phyloP scores from a whole-genome alignment of 2,113 vertebrate genomes.

The human region GRCh38 chr1:94371501-94372000 shows the following conservation, averaged over 20 bases:
- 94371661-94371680: neutral
- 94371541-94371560: neutral
- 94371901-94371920: too few species aligned
- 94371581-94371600: neutral
- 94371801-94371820: too few species aligned
- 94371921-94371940: too few species aligned
- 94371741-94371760: neutral
- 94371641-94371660: neutral
- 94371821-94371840: too few species aligned
- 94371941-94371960: too few species aligned
- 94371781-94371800: too few species aligned
- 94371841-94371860: too few species aligned
- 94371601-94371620: neutral
- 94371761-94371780: too few species aligned
- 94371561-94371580: neutral
- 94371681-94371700: neutral
- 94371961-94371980: too few species aligned
- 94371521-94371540: neutral
- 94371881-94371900: too few species aligned
- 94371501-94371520: neutral
- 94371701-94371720: neutral
- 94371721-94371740: neutral
- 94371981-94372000: too few species aligned
- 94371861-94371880: too few species aligned
- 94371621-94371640: neutral